These are phyloP conservation scores for Microtus montanus DNA, from an alignment of 2,113 vertebrate species.

Conservation along the genomic window DNA sequence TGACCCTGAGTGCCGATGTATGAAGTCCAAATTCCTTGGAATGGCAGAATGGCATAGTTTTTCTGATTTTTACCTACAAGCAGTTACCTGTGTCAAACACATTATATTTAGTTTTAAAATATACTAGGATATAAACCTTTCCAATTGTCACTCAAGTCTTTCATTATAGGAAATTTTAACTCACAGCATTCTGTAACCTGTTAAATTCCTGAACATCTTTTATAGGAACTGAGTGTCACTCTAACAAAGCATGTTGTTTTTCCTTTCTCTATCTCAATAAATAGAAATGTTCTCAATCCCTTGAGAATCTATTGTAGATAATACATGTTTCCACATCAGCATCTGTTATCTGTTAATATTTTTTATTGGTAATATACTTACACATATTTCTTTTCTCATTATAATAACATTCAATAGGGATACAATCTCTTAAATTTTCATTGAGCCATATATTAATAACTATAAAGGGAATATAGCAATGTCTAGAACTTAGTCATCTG, in stretches of 20 bases:
- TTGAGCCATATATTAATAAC: not conserved
- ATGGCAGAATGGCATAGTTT: not conserved
- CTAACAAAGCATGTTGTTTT: not conserved
- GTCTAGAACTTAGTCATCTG: not conserved
- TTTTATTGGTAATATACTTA: not conserved
- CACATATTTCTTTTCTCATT: not conserved
- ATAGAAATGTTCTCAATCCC: not conserved
- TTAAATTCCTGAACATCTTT: not conserved
- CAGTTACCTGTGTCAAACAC: not conserved
- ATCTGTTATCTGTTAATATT: not conserved
- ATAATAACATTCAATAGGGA: not conserved
- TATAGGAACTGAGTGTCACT: not conserved
- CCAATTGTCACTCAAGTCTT: not conserved
- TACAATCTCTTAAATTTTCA: not conserved
- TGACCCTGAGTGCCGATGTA: not conserved
- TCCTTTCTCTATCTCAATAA: not conserved
- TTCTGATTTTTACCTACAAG: not conserved
- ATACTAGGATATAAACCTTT: not conserved
- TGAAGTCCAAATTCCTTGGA: not conserved
- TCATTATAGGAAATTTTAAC: not conserved
- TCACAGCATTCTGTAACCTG: not conserved
- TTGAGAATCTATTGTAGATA: not conserved
- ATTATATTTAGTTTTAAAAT: slow-evolving; percentile 25
- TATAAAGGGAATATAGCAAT: not conserved
- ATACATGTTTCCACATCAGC: not conserved